A percentile compares a stretch with the other conserved stretches of the same genome.
These are phyloP conservation scores for Lamellibrachia columna DNA, from an alignment of 2,888 invertebrate genomes.

Conservation along the genomic window DNA sequence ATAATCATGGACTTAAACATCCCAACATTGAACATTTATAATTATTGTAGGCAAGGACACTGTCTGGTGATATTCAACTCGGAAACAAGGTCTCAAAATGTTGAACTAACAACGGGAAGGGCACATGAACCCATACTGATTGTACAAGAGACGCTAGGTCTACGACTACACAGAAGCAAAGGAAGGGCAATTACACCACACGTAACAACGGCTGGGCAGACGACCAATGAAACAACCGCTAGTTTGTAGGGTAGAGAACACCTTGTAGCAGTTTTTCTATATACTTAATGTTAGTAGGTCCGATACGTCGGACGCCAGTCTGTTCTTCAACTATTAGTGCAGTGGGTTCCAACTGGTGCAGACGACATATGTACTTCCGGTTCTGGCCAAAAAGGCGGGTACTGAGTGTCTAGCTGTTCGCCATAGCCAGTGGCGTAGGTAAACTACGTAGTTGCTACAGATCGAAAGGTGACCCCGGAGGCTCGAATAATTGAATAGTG, in stretches of 20 bases:
- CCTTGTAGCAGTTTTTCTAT: not conserved
- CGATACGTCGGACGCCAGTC: not conserved
- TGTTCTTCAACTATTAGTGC: not conserved
- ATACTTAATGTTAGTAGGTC: not conserved
- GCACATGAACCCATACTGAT: not conserved
- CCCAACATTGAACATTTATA: not conserved
- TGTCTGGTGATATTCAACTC: not conserved
- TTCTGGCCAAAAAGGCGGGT: not conserved
- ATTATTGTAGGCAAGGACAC: too few species aligned
- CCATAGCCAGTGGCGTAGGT: not conserved
- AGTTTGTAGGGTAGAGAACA: not conserved
- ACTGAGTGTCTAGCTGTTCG: not conserved
- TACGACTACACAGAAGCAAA: not conserved
- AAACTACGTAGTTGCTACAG: not conserved
- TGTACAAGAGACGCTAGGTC: not conserved
- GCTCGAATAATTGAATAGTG: conserved; percentile 3
- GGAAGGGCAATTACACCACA: not conserved
- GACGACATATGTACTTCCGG: conserved; percentile 3
- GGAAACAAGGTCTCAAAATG: not conserved
- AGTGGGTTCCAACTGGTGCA: not conserved
- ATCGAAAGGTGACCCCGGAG: not conserved
- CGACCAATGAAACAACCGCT: not conserved
- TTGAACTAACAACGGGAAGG: not conserved
- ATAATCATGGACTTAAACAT: not conserved
- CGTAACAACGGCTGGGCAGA: not conserved